Conservation (phyloP, 2,888 invertebrate genomes). For the Barypeithes pellucidus region DNA sequence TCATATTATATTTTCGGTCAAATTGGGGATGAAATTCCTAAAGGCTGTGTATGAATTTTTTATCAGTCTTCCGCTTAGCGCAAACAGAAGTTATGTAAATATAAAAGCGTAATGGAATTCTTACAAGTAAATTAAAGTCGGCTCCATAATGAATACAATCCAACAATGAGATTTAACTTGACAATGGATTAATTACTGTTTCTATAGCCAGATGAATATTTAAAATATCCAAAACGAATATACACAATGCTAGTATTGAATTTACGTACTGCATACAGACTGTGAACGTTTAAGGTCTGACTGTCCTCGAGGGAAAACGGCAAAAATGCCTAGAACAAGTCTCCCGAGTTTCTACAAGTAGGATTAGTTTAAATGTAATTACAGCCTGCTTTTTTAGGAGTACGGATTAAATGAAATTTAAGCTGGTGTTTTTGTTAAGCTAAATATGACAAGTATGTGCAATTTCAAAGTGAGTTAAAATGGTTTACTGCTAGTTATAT, state of each 20-base stretch:
- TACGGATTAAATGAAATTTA: constrained; percentile 1
- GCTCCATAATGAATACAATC: constrained; percentile 69
- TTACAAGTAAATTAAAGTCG: constrained; percentile 71
- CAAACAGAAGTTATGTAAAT: constrained; percentile 56
- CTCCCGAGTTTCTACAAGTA: constrained; percentile 14
- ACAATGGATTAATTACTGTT: constrained; percentile 72
- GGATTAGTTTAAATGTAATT: constrained; percentile 26
- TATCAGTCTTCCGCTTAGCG: constrained; percentile 42
- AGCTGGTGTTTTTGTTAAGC: neutral
- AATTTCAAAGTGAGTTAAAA: no score
- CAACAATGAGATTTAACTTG: constrained; percentile 70
- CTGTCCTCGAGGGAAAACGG: constrained; percentile 45
- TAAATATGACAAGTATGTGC: neutral
- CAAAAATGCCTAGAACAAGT: constrained; percentile 45
- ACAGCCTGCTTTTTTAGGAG: neutral
- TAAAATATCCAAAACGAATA: constrained; percentile 68
- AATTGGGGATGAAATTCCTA: constrained; percentile 24
- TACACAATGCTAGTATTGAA: constrained; percentile 69
- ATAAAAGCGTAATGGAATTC: constrained; percentile 62
- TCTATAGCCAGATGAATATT: constrained; percentile 71
- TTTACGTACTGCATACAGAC: constrained; percentile 64
- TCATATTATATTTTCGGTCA: constrained; percentile 13
- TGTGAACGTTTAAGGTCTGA: constrained; percentile 52
- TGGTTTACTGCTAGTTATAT: neutral
- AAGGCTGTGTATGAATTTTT: constrained; percentile 44